Percentiles rank a stretch among this genome's conserved stretches.
These are phyloP conservation scores for Taphrorychus bicolor DNA, from an alignment of 2,888 invertebrate species.

Conservation along the genomic window DNA sequence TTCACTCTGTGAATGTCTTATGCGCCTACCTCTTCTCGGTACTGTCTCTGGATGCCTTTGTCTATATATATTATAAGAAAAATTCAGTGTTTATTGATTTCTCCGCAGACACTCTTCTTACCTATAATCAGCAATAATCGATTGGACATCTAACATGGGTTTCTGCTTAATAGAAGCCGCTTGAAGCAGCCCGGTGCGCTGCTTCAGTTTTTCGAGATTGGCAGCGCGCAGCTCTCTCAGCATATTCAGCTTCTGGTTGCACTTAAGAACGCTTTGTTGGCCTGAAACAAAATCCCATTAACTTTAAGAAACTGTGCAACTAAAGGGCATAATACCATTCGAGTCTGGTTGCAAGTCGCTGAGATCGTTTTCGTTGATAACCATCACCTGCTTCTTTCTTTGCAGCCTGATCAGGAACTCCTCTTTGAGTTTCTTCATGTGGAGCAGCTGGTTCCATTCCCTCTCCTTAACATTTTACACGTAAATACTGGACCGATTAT, in stretches of 20 bases:
- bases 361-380: slow-evolving; percentile 47
- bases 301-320: neutral
- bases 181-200: slow-evolving; percentile 34
- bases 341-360: slow-evolving; percentile 45
- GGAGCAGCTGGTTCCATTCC: slow-evolving; percentile 85
- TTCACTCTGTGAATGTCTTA: slow-evolving; percentile 60
- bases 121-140: slow-evolving; percentile 80
- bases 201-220: slow-evolving; percentile 44
- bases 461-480: slow-evolving; percentile 62
- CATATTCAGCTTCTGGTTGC: slow-evolving; percentile 45
- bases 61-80: slow-evolving; percentile 51
- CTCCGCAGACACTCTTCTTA: slow-evolving; percentile 1
- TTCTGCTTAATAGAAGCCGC: slow-evolving; percentile 66
- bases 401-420: slow-evolving; percentile 77
- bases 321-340: slow-evolving; percentile 26
- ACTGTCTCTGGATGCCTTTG: slow-evolving; percentile 78
- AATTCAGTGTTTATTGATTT: neutral
- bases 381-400: slow-evolving; percentile 71
- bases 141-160: slow-evolving; percentile 81
- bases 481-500: neutral
- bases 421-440: slow-evolving; percentile 84
- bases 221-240: slow-evolving; percentile 36
- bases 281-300: too few species aligned
- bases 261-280: slow-evolving; percentile 49
- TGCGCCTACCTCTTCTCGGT: slow-evolving; percentile 71